phyloP scores from a whole-genome alignment of 2,113 vertebrate species.

The Lepus europaeus region DNA sequence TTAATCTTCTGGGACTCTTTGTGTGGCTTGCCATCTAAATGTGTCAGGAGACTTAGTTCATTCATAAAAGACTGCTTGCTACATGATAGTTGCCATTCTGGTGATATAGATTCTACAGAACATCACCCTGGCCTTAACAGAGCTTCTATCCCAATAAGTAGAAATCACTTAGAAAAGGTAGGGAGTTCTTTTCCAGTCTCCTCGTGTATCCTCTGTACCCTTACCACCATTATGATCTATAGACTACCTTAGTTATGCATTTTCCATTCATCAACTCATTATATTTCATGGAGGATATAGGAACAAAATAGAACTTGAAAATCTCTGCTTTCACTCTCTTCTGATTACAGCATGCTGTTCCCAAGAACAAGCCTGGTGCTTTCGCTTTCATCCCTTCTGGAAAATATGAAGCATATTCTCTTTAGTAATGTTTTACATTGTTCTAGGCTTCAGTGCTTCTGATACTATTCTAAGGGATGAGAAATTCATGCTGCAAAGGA shows the following conservation, averaged over 20 bases:
- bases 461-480: neutral
- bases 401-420: neutral
- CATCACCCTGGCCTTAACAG: neutral
- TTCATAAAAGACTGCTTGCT: neutral
- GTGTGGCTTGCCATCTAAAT: neutral
- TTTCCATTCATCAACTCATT: neutral
- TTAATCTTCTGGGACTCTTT: neutral
- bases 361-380: neutral
- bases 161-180: neutral
- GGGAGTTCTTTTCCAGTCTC: neutral
- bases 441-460: neutral
- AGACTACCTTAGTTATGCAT: neutral
- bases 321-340: neutral
- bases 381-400: neutral
- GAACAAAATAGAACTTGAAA: neutral
- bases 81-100: neutral
- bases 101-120: neutral
- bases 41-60: neutral
- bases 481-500: neutral
- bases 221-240: neutral
- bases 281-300: slow-evolving; percentile 6
- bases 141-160: neutral
- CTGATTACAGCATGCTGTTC: neutral
- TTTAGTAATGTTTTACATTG: neutral
- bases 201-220: neutral